Conservation (phyloP, 2,888 invertebrate species). For the Cantharis rustica region DNA sequence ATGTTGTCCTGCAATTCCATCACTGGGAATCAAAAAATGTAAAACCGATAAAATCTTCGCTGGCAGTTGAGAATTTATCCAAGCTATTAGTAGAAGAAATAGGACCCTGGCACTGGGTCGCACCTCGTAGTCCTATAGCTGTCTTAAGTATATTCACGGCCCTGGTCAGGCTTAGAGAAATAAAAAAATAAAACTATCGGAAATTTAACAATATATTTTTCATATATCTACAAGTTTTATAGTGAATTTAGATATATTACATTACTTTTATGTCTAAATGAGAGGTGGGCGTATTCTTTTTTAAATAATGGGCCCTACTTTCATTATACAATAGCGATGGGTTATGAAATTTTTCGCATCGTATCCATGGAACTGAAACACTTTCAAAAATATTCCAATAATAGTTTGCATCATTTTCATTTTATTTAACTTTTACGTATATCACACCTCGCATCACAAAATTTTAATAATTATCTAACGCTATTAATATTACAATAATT, state of each 20-base stretch:
- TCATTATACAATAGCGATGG: constrained; percentile 41
- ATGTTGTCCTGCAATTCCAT: too few species aligned
- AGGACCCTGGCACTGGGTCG: too few species aligned
- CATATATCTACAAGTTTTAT: constrained; percentile 55
- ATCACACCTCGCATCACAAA: constrained; percentile 43
- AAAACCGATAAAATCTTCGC: too few species aligned
- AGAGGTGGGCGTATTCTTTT: constrained; percentile 44
- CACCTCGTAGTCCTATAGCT: too few species aligned
- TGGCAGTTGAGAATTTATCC: too few species aligned
- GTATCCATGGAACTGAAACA: constrained; percentile 43
- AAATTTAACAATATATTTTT: constrained; percentile 56
- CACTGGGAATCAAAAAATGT: too few species aligned
- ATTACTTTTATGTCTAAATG: constrained; percentile 47
- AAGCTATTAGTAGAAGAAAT: too few species aligned
- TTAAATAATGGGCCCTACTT: constrained; percentile 37
- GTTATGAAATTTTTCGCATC: constrained; percentile 33
- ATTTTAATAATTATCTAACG: constrained; percentile 26
- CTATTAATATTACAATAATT: neutral
- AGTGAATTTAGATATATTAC: constrained; percentile 52
- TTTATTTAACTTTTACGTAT: constrained; percentile 17
- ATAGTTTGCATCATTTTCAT: constrained; percentile 1
- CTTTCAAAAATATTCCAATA: constrained; percentile 23
- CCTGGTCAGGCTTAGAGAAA: neutral
- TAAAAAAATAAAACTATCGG: constrained; percentile 43
- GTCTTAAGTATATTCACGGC: too few species aligned